A percentile compares a stretch with the other conserved stretches of the same genome.
phyloP scores from a whole-genome alignment of 2,797 vertebrate genomes.

The Gadopsis bispinosus region DNA sequence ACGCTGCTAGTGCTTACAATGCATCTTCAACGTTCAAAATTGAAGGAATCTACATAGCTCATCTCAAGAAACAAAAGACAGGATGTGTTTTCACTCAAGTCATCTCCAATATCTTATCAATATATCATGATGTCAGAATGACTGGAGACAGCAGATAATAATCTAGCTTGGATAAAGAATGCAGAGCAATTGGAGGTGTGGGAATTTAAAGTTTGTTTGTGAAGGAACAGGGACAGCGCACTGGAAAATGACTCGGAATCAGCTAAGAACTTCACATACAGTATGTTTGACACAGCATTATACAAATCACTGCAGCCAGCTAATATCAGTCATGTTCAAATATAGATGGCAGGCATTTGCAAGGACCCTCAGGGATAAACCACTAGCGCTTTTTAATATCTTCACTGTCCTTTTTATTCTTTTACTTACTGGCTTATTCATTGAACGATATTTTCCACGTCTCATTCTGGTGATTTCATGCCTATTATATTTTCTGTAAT shows the following conservation, averaged over 20 bases:
- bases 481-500: slow-evolving; percentile 50
- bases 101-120: slow-evolving; percentile 13
- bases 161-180: neutral
- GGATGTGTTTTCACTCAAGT: slow-evolving; percentile 29
- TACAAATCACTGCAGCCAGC: slow-evolving; percentile 4
- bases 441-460: slow-evolving; percentile 30
- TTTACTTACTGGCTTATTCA: slow-evolving; percentile 26
- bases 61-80: slow-evolving; percentile 35
- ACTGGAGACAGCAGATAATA: neutral
- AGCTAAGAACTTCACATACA: slow-evolving; percentile 13
- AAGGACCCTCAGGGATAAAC: slow-evolving; percentile 26
- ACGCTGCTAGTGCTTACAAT: slow-evolving; percentile 63
- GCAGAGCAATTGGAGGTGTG: neutral
- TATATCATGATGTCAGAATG: slow-evolving; percentile 9
- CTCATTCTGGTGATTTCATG: slow-evolving; percentile 54
- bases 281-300: slow-evolving; percentile 11
- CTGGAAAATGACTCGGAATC: slow-evolving; percentile 21
- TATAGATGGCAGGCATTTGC: slow-evolving; percentile 15
- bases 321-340: slow-evolving; percentile 7
- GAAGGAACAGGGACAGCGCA: neutral
- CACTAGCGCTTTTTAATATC: slow-evolving; percentile 21
- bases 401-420: slow-evolving; percentile 22
- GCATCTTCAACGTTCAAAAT: slow-evolving; percentile 67
- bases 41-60: slow-evolving; percentile 22
- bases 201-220: neutral